Evolutionary conservation across 1,140 invertebrate genomes (phyloP).

Genomic region (Zaprionus gabonicus): DNA sequence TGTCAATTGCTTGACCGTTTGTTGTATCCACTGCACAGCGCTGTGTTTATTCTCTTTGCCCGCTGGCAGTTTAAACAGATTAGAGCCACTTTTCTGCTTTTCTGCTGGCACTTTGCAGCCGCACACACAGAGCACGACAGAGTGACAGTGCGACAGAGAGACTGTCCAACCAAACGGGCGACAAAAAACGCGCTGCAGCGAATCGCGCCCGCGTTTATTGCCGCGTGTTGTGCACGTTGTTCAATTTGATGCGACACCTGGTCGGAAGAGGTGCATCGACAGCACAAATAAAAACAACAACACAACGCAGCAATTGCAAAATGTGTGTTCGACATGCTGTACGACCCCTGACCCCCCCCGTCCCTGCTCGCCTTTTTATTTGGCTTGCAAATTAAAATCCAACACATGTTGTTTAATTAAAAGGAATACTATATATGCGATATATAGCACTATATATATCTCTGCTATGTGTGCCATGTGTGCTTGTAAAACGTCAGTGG

Average conservation of each 20-base stretch:
- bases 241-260: conserved; percentile 77
- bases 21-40: conserved; percentile 30
- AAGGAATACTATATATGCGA: conserved; percentile 54
- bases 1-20: conserved; percentile 72
- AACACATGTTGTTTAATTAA: conserved; percentile 80
- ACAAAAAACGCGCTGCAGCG: conserved; percentile 27
- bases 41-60: conserved; percentile 30
- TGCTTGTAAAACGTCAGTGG: conserved; percentile 26
- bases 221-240: conserved; percentile 70
- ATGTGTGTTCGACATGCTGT: conserved; percentile 72
- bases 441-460: conserved; percentile 10
- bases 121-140: neutral
- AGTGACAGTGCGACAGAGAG: neutral
- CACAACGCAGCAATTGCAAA: conserved; percentile 21
- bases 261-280: conserved; percentile 30
- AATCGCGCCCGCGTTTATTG: conserved; percentile 62
- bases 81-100: conserved; percentile 79
- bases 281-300: conserved; percentile 6
- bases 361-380: no score
- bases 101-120: conserved; percentile 29
- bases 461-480: conserved; percentile 8
- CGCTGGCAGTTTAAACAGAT: conserved; percentile 77
- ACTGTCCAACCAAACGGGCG: neutral
- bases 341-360: neutral
- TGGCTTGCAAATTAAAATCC: conserved; percentile 78